These are phyloP conservation scores for Antheraea pernyi DNA, from an alignment of 1,140 invertebrate genomes.

Conservation along the genomic window DNA sequence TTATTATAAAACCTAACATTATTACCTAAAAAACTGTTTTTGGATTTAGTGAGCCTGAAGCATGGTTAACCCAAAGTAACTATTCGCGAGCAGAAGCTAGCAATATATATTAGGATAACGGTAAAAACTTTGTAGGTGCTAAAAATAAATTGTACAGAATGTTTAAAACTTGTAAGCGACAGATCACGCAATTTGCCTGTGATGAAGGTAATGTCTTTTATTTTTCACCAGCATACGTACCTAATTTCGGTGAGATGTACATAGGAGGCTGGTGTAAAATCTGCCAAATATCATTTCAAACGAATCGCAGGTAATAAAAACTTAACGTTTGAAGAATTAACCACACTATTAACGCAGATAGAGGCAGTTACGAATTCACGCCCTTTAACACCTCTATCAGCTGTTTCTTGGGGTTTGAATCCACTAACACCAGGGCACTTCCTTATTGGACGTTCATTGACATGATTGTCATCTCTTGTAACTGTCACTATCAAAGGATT, in stretches of 20 bases:
- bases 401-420: too few relatives aligned
- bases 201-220: conserved; percentile 8
- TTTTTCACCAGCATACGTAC: conserved; percentile 12
- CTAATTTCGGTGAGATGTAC: conserved; percentile 15
- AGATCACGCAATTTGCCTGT: not conserved
- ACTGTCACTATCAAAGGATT: not conserved
- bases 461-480: not conserved
- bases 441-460: too few relatives aligned
- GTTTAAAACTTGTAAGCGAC: not conserved
- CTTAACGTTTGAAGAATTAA: conserved; percentile 14
- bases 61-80: too few relatives aligned
- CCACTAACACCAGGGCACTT: too few relatives aligned
- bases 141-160: conserved; percentile 11
- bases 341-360: too few relatives aligned
- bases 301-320: conserved; percentile 8
- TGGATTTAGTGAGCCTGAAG: too few relatives aligned
- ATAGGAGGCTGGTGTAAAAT: not conserved
- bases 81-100: too few relatives aligned
- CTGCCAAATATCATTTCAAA: conserved; percentile 11
- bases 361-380: conserved; percentile 6
- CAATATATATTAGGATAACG: conserved; percentile 10
- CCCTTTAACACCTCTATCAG: conserved; percentile 7
- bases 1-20: too few relatives aligned
- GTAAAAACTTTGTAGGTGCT: conserved; percentile 8
- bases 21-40: too few relatives aligned